These are phyloP conservation scores for Plectrocnemia conspersa DNA, from an alignment of 1,140 invertebrate species.

Conservation along the genomic window DNA sequence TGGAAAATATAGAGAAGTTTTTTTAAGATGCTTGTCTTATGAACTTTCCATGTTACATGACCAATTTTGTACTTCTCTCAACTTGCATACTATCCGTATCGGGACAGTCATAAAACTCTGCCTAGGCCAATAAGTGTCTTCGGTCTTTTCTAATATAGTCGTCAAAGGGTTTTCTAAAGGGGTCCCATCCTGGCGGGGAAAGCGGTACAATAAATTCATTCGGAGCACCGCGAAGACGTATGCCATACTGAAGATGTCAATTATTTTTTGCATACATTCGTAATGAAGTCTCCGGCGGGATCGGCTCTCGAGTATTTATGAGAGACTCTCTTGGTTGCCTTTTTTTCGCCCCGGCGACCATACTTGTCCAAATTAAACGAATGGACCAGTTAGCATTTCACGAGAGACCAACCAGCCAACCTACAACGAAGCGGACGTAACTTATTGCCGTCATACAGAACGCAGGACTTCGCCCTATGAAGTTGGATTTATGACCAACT, in stretches of 20 bases:
- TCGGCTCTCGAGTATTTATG: slow-evolving; percentile 22
- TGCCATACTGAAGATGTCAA: slow-evolving; percentile 34
- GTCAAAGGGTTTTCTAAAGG: slow-evolving; percentile 17
- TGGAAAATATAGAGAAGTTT: too few species aligned
- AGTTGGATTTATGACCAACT: too few species aligned
- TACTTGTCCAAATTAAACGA: slow-evolving; percentile 35
- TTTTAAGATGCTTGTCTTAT: too few species aligned
- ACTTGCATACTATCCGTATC: neutral
- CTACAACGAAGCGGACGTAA: slow-evolving; percentile 26
- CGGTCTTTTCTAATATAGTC: slow-evolving; percentile 12
- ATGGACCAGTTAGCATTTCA: slow-evolving; percentile 35
- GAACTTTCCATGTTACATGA: too few species aligned
- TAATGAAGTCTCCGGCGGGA: slow-evolving; percentile 11
- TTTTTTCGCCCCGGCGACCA: slow-evolving; percentile 19
- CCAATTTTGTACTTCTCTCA: too few species aligned
- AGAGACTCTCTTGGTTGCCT: neutral
- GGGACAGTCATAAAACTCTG: neutral
- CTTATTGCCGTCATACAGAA: too few species aligned
- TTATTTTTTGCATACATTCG: slow-evolving; percentile 35
- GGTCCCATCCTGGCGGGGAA: slow-evolving; percentile 18
- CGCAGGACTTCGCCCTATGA: too few species aligned
- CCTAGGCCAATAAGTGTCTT: too few species aligned
- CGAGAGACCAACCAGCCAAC: slow-evolving; percentile 13
- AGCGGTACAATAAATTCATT: slow-evolving; percentile 30
- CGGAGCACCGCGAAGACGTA: slow-evolving; percentile 28